Conservation (phyloP, 2,888 invertebrate genomes). For the Agonopterix alstromeriana region DNA sequence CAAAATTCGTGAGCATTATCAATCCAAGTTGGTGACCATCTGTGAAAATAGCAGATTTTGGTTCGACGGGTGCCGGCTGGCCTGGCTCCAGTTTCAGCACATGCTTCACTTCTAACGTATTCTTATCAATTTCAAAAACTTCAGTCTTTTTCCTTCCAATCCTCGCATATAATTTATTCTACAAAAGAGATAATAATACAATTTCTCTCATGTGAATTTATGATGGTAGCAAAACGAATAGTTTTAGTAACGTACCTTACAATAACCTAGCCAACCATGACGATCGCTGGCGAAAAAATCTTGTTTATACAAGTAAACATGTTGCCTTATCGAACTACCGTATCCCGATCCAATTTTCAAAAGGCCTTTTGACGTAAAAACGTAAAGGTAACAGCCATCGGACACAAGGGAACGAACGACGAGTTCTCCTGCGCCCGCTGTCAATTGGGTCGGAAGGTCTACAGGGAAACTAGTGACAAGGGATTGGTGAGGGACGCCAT, state of each 20-base stretch:
- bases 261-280: constrained; percentile 90
- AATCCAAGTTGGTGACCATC: constrained; percentile 71
- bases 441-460: constrained; percentile 46
- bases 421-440: constrained; percentile 47
- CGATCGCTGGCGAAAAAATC: constrained; percentile 87
- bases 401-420: constrained; percentile 83
- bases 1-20: constrained; percentile 55
- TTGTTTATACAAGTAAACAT: constrained; percentile 88
- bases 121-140: constrained; percentile 62
- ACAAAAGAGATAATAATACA: constrained; percentile 28
- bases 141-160: constrained; percentile 71
- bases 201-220: not conserved
- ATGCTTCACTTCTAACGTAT: constrained; percentile 49
- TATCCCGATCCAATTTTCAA: constrained; percentile 97
- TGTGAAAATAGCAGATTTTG: constrained; percentile 58
- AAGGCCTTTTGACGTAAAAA: constrained; percentile 89
- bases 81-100: constrained; percentile 51
- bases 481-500: constrained; percentile 89
- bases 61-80: constrained; percentile 36
- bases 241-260: constrained; percentile 76
- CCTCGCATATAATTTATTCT: constrained; percentile 90
- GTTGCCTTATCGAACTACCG: constrained; percentile 94
- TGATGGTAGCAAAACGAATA: not conserved
- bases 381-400: constrained; percentile 93
- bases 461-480: constrained; percentile 82